phyloP scores from a whole-genome alignment of 2,888 invertebrate species.

The Chloromyia formosa region DNA sequence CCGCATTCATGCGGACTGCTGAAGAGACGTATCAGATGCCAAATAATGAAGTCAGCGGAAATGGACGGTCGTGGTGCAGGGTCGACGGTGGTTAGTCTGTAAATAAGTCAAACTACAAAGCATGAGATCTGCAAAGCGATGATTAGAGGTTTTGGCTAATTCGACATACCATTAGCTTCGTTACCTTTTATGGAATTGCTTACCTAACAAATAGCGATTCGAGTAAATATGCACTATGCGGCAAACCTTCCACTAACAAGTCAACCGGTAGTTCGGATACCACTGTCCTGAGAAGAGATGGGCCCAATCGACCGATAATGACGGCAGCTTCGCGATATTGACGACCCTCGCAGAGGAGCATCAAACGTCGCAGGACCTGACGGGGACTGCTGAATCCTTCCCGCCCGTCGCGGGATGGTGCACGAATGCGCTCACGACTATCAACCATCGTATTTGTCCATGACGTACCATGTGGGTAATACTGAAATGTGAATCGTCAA shows the following conservation, averaged over 20 bases:
- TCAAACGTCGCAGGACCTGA: slow-evolving; percentile 73
- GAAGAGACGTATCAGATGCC: slow-evolving; percentile 86
- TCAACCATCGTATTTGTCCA: slow-evolving; percentile 68
- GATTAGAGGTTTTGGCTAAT: too few species aligned
- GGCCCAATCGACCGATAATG: slow-evolving; percentile 81
- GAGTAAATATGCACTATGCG: slow-evolving; percentile 85
- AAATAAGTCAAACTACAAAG: neutral
- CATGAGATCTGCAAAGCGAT: too few species aligned
- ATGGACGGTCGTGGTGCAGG: slow-evolving; percentile 71
- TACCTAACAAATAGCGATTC: slow-evolving; percentile 82
- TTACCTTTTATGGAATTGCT: slow-evolving; percentile 53
- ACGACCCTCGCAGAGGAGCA: slow-evolving; percentile 85
- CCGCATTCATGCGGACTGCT: slow-evolving; percentile 68
- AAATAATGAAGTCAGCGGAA: slow-evolving; percentile 82
- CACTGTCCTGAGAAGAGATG: slow-evolving; percentile 79
- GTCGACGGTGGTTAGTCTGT: slow-evolving; percentile 61
- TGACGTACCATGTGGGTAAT: neutral
- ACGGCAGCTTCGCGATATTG: slow-evolving; percentile 92
- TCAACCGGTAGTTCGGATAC: slow-evolving; percentile 85
- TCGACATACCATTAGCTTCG: neutral
- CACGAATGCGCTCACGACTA: slow-evolving; percentile 77
- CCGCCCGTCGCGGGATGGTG: slow-evolving; percentile 69
- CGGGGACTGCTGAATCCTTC: slow-evolving; percentile 72
- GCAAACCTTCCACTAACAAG: slow-evolving; percentile 86
- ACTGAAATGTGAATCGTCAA: neutral